Percentiles rank a stretch among this genome's conserved stretches.
These are phyloP conservation scores for Anticlea derivata DNA, from an alignment of 2,888 invertebrate species.

Conservation along the genomic window DNA sequence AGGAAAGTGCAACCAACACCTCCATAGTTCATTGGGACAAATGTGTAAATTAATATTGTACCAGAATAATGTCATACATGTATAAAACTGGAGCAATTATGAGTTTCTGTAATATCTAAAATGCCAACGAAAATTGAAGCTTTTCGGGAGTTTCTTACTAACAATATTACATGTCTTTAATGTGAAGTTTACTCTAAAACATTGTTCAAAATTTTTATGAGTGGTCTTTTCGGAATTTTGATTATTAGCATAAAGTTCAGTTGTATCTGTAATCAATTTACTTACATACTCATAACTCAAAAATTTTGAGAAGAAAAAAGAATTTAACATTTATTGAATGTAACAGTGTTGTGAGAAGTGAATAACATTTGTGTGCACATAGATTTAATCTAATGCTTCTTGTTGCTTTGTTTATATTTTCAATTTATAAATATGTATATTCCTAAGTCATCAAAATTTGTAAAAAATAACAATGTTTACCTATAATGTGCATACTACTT, in stretches of 20 bases:
- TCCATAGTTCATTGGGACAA: conserved; percentile 74
- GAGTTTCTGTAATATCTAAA: conserved; percentile 46
- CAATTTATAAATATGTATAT: not conserved
- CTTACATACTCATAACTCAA: conserved; percentile 7
- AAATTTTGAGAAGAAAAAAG: conserved; percentile 12
- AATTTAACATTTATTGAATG: conserved; percentile 20
- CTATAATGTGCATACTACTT: conserved; percentile 54
- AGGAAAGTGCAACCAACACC: conserved; percentile 53
- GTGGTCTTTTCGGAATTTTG: conserved; percentile 6
- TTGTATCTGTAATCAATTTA: conserved; percentile 19
- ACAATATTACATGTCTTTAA: conserved; percentile 28
- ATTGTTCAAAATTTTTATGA: conserved; percentile 3
- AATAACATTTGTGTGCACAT: conserved; percentile 17
- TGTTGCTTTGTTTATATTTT: conserved; percentile 12
- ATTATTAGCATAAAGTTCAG: conserved; percentile 10
- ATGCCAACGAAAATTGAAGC: conserved; percentile 27
- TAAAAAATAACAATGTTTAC: conserved; percentile 47
- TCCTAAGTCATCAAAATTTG: conserved; percentile 2
- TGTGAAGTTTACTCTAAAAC: conserved; percentile 9
- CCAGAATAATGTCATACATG: conserved; percentile 39
- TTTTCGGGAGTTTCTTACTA: conserved; percentile 22
- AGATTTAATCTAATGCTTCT: conserved; percentile 12
- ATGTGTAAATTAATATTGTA: conserved; percentile 51
- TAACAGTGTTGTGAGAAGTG: conserved; percentile 23
- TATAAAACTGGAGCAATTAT: conserved; percentile 39